These are phyloP conservation scores for Pseudomyrmex flavicornis DNA, from an alignment of 1,140 invertebrate species.

Conservation along the genomic window DNA sequence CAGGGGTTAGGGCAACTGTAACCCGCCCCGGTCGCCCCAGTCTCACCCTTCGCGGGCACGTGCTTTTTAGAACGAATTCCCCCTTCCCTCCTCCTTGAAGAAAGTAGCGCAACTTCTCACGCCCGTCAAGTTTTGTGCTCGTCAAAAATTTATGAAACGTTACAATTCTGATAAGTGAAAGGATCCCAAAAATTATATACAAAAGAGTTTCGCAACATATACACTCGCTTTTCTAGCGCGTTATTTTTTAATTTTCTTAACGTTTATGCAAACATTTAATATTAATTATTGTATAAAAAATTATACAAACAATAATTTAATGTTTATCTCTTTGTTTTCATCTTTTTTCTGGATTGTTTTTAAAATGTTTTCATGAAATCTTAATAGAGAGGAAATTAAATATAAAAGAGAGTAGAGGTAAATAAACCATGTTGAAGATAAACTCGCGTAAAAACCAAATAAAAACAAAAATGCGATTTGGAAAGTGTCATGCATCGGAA, in stretches of 20 bases:
- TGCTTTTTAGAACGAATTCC: slow-evolving; percentile 63
- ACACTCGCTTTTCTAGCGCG: background rate
- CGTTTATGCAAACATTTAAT: too few species aligned
- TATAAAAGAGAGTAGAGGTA: too few species aligned
- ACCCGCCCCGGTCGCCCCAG: background rate
- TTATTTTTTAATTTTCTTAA: background rate
- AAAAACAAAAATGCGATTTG: background rate
- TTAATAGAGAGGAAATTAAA: too few species aligned
- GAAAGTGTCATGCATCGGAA: background rate
- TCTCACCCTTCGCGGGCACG: slow-evolving; percentile 42
- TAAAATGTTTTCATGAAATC: too few species aligned
- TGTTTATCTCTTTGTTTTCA: too few species aligned
- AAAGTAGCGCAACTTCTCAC: slow-evolving; percentile 26
- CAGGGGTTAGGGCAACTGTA: slow-evolving; percentile 36
- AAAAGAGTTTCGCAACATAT: too few species aligned
- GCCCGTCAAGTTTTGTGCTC: slow-evolving; percentile 2
- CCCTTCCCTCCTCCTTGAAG: slow-evolving; percentile 35
- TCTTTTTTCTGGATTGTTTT: too few species aligned
- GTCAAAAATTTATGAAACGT: background rate
- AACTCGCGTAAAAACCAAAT: background rate
- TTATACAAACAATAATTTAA: too few species aligned
- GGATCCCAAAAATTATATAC: background rate
- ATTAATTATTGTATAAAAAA: too few species aligned
- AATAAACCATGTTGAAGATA: background rate
- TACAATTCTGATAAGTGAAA: background rate